Evolutionary conservation across 1,140 invertebrate genomes (phyloP).

Genomic region (Lordiphosa collinella): DNA sequence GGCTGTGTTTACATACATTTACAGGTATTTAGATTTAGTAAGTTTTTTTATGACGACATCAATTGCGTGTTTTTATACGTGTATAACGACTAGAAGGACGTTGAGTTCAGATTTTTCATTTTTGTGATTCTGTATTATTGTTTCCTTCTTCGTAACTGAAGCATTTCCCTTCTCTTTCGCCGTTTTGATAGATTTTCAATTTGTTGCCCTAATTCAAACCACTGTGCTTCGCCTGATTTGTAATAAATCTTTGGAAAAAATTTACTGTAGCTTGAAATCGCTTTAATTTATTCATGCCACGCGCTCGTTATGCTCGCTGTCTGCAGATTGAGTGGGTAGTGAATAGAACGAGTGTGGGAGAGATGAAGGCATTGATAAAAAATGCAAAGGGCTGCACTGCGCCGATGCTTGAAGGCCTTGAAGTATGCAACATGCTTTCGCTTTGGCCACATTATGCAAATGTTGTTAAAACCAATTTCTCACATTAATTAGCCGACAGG

Average conservation of each 20-base stretch:
- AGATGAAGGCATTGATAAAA: conserved; percentile 46
- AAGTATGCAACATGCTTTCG: conserved; percentile 19
- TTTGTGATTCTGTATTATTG: no score
- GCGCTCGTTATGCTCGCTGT: conserved; percentile 32
- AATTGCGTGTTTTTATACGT: no score
- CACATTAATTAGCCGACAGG: conserved; percentile 51
- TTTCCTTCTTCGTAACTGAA: no score
- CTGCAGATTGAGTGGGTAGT: conserved; percentile 15
- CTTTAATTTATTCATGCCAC: conserved; percentile 71
- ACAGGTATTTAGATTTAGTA: no score
- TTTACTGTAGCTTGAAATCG: conserved; percentile 54
- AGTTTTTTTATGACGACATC: no score
- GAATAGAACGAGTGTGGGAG: background rate
- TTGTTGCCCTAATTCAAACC: background rate
- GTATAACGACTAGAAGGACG: no score
- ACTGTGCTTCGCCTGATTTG: conserved; percentile 21
- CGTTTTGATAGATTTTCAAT: no score
- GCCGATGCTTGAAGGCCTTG: conserved; percentile 21
- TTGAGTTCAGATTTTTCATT: no score
- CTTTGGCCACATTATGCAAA: conserved; percentile 47
- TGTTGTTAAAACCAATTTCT: conserved; percentile 25
- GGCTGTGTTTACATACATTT: no score
- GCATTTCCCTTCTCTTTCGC: no score
- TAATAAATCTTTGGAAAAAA: conserved; percentile 61
- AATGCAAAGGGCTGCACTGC: conserved; percentile 61